A percentile compares a stretch with the other conserved stretches of the same genome.
phyloP scores from a whole-genome alignment of 2,888 invertebrate genomes.

The Philhelius pedissequus region DNA sequence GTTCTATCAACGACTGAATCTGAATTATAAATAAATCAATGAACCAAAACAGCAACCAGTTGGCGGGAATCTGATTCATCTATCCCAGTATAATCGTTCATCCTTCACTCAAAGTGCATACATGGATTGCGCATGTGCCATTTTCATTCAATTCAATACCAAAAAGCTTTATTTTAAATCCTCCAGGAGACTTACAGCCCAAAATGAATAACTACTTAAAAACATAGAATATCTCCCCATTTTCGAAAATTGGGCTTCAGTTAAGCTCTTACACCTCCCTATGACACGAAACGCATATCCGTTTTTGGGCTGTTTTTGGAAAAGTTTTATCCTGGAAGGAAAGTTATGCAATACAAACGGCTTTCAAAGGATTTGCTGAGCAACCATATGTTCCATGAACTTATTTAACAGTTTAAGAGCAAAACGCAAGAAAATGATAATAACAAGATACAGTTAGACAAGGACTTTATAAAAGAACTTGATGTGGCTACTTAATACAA shows the following conservation, averaged over 20 bases:
- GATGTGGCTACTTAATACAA: conserved; percentile 49
- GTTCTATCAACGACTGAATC: neutral
- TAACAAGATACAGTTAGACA: conserved; percentile 16
- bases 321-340: neutral
- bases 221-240: conserved; percentile 49
- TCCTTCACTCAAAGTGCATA: conserved; percentile 36
- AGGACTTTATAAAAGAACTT: conserved; percentile 37
- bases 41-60: conserved; percentile 43
- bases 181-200: conserved; percentile 3
- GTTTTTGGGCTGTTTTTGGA: neutral
- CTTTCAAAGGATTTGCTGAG: conserved; percentile 1
- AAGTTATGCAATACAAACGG: conserved; percentile 46
- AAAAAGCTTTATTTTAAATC: neutral
- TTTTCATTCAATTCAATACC: conserved; percentile 26
- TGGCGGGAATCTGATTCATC: conserved; percentile 49
- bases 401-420: conserved; percentile 20
- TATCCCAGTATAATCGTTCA: no score
- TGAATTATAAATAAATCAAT: neutral
- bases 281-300: neutral
- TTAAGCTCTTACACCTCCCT: neutral
- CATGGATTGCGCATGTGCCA: neutral
- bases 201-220: neutral
- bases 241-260: neutral
- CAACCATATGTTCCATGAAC: conserved; percentile 49
- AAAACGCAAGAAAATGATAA: neutral